Conservation (phyloP, 2,113 vertebrate species). For the Misgurnus mizolepis region DNA sequence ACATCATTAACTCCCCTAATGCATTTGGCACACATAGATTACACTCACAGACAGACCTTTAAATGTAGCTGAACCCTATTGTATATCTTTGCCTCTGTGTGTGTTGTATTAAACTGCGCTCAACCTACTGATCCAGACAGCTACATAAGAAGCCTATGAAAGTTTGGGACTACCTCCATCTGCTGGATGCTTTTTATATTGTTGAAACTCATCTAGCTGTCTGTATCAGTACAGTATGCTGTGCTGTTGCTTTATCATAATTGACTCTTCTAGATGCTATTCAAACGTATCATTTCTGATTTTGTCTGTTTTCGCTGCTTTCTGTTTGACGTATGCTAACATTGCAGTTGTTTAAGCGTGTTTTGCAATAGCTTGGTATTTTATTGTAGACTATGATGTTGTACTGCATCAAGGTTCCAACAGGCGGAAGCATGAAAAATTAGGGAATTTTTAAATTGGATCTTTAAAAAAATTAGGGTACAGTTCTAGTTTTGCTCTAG, state of each 20-base stretch:
- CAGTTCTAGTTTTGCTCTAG: too few species aligned
- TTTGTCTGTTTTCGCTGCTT: not conserved
- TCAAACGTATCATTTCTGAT: not conserved
- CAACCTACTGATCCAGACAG: slow-evolving; percentile 13
- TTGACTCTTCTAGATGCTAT: slow-evolving; percentile 1
- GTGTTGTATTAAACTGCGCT: not conserved
- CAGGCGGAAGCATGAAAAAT: too few species aligned
- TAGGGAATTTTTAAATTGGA: too few species aligned
- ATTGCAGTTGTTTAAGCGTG: too few species aligned
- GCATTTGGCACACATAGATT: not conserved
- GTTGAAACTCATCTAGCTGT: not conserved
- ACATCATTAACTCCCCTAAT: not conserved
- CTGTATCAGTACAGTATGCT: not conserved
- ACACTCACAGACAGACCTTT: not conserved
- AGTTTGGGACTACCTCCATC: slow-evolving; percentile 34
- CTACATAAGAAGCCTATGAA: not conserved
- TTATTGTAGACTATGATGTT: not conserved
- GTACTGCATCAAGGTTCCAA: not conserved
- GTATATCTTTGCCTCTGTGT: not conserved
- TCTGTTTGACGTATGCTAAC: not conserved
- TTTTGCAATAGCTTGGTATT: not conserved
- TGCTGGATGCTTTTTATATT: slow-evolving; percentile 38
- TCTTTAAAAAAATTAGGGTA: too few species aligned
- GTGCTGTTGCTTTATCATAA: not conserved
- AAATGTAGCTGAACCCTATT: not conserved